A percentile compares a stretch with the other conserved stretches of the same genome.
These are phyloP conservation scores for Apamea monoglypha DNA, from an alignment of 2,888 invertebrate species.

Conservation along the genomic window DNA sequence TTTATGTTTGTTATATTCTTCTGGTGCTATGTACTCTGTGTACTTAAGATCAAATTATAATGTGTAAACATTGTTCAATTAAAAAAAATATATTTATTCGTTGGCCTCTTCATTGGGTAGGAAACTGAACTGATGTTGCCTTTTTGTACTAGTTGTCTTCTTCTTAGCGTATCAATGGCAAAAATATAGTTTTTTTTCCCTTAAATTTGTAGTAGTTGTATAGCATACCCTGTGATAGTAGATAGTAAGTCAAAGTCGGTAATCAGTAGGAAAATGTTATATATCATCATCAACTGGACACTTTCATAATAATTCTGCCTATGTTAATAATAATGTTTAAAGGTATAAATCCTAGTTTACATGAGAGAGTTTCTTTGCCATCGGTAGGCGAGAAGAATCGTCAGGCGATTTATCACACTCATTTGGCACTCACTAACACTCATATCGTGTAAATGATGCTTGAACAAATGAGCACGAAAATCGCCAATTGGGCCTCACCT, in stretches of 20 bases:
- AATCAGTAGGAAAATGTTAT: neutral
- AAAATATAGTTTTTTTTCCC: no score
- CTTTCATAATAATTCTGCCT: neutral
- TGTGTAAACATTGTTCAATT: constrained; percentile 5
- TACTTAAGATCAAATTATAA: neutral
- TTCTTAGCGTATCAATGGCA: no score
- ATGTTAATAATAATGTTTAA: neutral
- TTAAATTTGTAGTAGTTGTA: no score
- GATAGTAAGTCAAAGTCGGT: neutral
- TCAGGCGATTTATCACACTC: neutral
- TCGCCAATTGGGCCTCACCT: neutral
- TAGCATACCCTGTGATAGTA: no score
- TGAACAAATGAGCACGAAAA: neutral
- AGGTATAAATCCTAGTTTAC: neutral
- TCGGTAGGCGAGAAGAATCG: neutral
- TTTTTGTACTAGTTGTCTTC: neutral
- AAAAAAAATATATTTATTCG: neutral
- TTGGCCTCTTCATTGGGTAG: neutral
- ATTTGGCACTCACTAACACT: neutral
- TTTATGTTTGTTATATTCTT: neutral
- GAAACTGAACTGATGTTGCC: neutral
- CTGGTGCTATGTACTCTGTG: neutral
- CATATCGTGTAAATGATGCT: neutral
- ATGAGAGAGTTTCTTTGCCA: neutral
- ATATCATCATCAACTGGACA: neutral